Percentiles rank a stretch among this genome's conserved stretches.
phyloP scores from a whole-genome alignment of 2,113 vertebrate species.

The Daubentonia madagascariensis region DNA sequence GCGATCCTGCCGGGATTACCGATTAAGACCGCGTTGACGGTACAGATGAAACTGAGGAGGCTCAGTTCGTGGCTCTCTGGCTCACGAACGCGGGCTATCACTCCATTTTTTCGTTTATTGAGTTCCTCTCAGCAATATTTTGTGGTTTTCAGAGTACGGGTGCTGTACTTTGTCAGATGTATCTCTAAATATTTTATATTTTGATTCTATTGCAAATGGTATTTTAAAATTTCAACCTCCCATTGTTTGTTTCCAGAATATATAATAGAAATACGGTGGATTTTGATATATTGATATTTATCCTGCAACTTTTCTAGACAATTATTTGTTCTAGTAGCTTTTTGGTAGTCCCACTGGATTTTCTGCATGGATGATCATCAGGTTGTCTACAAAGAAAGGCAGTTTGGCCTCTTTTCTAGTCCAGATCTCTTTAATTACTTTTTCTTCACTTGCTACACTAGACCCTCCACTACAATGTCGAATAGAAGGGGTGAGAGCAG shows the following conservation, averaged over 20 bases:
- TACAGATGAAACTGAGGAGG: fast-evolving
- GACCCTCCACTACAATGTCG: background rate
- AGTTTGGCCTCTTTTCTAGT: background rate
- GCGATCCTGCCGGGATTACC: fast-evolving
- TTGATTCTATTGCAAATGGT: background rate
- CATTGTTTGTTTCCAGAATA: background rate
- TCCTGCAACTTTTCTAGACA: background rate
- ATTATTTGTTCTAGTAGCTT: background rate
- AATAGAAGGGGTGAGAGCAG: too few species aligned
- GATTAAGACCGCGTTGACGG: fast-evolving
- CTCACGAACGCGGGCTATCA: fast-evolving
- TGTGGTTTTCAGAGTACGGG: background rate
- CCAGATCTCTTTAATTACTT: background rate
- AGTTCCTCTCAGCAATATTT: background rate
- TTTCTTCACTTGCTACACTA: background rate
- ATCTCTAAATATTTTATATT: background rate
- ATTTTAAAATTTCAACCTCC: background rate
- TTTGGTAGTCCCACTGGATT: fast-evolving
- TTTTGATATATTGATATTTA: background rate
- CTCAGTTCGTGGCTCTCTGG: fast-evolving
- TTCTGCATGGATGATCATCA: too few species aligned
- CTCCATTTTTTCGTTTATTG: background rate
- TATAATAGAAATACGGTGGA: background rate
- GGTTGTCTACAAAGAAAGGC: too few species aligned
- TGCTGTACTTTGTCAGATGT: background rate